Percentiles rank a stretch among this genome's conserved stretches.
These are phyloP conservation scores for Galendromus occidentalis DNA, from an alignment of 1,140 invertebrate species.

Conservation along the genomic window DNA sequence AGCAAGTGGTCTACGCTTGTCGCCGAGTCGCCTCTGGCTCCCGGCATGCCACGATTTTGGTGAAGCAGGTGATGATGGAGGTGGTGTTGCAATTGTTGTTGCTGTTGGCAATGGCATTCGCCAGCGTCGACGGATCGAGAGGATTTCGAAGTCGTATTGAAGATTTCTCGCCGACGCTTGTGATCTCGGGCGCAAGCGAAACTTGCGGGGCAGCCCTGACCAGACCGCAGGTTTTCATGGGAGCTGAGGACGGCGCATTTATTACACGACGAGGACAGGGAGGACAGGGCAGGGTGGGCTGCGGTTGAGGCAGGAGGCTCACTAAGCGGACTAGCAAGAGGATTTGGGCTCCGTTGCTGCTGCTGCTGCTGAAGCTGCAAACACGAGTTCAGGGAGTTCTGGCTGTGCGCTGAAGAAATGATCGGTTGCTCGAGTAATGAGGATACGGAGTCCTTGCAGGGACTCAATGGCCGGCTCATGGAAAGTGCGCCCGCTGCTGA, in stretches of 20 bases:
- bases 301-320: not conserved
- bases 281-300: not conserved
- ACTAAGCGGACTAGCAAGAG: not conserved
- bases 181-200: not conserved
- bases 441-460: slow-evolving; percentile 6
- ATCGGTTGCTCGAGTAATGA: slow-evolving; percentile 10
- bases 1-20: slow-evolving; percentile 11
- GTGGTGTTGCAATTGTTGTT: too few species aligned
- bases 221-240: not conserved
- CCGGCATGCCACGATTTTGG: not conserved
- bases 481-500: not conserved
- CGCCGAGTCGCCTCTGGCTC: not conserved
- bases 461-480: slow-evolving; percentile 6
- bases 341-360: not conserved
- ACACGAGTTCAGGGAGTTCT: slow-evolving; percentile 8
- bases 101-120: not conserved
- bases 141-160: not conserved
- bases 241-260: slow-evolving; percentile 8
- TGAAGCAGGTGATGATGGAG: too few species aligned
- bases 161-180: not conserved
- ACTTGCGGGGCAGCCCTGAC: too few species aligned
- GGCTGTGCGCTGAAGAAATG: slow-evolving; percentile 6
- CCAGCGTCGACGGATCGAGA: slow-evolving; percentile 1
- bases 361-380: not conserved
- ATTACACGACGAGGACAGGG: not conserved